Conservation (phyloP, 2,888 invertebrate species). For the Erynnis tages region DNA sequence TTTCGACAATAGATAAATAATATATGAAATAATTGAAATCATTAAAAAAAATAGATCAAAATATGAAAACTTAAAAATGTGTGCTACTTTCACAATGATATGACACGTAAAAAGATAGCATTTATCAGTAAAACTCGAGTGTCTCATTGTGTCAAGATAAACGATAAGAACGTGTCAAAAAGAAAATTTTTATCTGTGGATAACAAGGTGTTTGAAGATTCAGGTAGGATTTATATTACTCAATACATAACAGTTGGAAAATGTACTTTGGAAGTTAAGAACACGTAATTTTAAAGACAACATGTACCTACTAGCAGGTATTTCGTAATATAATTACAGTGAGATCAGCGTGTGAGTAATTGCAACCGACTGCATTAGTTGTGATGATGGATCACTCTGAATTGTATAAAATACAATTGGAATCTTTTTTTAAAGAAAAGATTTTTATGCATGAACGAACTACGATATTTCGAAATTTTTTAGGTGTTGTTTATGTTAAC, state of each 20-base stretch:
- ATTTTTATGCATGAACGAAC: too few species aligned
- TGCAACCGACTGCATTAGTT: too few species aligned
- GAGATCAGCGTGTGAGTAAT: slow-evolving; percentile 12
- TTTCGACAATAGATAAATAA: too few species aligned
- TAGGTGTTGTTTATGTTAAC: too few species aligned
- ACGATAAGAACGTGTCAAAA: slow-evolving; percentile 1
- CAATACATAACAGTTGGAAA: background rate
- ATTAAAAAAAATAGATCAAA: background rate
- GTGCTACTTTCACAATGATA: slow-evolving; percentile 14
- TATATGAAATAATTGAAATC: background rate
- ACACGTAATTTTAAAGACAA: slow-evolving; percentile 3
- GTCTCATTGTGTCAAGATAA: slow-evolving; percentile 22
- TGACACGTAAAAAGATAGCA: background rate
- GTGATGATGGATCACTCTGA: too few species aligned
- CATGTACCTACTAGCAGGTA: background rate
- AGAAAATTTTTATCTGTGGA: slow-evolving; percentile 8
- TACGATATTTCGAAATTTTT: too few species aligned
- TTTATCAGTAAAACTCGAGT: slow-evolving; percentile 16
- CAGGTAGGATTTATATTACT: background rate
- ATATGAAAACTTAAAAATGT: background rate
- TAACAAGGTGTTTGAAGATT: background rate
- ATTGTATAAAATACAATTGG: too few species aligned
- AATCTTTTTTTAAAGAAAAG: too few species aligned
- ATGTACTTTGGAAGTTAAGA: background rate
- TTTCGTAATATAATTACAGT: slow-evolving; percentile 7